Evolutionary conservation across 2,888 invertebrate species (phyloP), one percentile per base, ranked within the genome.

Genomic region (Pilophorus perplexus): DNA sequence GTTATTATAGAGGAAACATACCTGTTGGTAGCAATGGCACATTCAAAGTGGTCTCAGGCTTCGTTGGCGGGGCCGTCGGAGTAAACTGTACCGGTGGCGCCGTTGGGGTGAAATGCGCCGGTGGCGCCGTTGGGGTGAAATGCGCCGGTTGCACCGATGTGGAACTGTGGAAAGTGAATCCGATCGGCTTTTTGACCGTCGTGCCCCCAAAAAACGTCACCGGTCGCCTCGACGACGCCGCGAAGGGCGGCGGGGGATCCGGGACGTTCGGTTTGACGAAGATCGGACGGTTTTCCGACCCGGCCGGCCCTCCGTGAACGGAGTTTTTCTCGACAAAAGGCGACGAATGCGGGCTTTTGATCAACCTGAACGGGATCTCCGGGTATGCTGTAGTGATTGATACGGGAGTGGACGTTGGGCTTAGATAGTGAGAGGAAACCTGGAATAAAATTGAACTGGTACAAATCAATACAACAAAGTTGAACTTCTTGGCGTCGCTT

Each of bases 41-140:
- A 14, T 50, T 33, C 6, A 38, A 64, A 69, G 68, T 66, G 50
- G 70, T 48, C 42, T 62, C 66, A 50, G 69, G 67, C 23, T 87
- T 87, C 10, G 88, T 87, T 12, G 88, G 87, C 42, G 68, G 54
- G 2, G 33, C 16, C 10, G n/a, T 18, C n/a, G 52, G 25, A 25
- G 20, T 28, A 1, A 16, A 18, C 18, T 28, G 16, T 6, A 18
- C 27, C 10, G n/a, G 28, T 8, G 52, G 52, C 5, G 18, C 48
- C 10, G 28, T 46, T 33, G 52, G 25, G 28, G 20, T 28, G 1
- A 16, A 18, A 28, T 28, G 16, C 8, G 27, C 27, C 10, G n/a
- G 28, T 8, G 52, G 52, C 5, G 18, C 48, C 10, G 28, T 46
- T 33, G 48, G 33, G 8, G 42, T 48, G 18, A 48, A 18, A 20